Percentiles rank a stretch among this genome's conserved stretches.
phyloP scores from a whole-genome alignment of 23 tunicate species.

The Clavelina lepadiformis region DNA sequence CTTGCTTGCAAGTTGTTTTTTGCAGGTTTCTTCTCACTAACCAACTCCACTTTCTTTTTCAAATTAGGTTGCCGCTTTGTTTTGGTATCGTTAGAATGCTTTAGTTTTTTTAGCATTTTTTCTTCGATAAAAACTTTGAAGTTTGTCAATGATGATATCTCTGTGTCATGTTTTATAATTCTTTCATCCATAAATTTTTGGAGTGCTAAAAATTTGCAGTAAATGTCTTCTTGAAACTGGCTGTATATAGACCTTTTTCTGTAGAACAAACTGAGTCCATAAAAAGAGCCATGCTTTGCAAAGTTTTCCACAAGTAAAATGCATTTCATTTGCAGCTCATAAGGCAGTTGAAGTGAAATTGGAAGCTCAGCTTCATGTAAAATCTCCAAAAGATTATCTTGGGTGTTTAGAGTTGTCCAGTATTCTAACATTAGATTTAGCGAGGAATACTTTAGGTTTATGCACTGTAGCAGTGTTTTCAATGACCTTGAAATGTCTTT shows the following conservation, averaged over 20 bases:
- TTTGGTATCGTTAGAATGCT: not conserved
- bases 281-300: not conserved
- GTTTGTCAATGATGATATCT: conserved; percentile 4
- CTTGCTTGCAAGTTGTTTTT: not conserved
- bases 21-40: conserved; percentile 1
- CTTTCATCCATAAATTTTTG: conserved; percentile 2
- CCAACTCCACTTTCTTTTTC: not conserved
- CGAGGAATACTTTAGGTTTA: conserved; percentile 13
- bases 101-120: not conserved
- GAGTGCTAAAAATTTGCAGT: not conserved
- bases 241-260: conserved; percentile 2
- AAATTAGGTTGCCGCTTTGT: not conserved
- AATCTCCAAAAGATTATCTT: conserved; percentile 14
- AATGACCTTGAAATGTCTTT: not conserved
- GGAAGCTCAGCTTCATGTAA: conserved; percentile 9
- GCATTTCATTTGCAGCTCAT: conserved; percentile 32
- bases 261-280: conserved; percentile 23
- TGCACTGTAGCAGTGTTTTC: not conserved
- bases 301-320: conserved; percentile 22
- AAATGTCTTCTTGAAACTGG: not conserved
- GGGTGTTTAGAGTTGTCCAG: conserved; percentile 9
- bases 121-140: conserved; percentile 3
- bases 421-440: conserved; percentile 11
- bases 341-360: not conserved
- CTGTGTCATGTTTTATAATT: not conserved